Conservation (phyloP, 2,113 vertebrate genomes). For the Pantherophis guttatus region DNA sequence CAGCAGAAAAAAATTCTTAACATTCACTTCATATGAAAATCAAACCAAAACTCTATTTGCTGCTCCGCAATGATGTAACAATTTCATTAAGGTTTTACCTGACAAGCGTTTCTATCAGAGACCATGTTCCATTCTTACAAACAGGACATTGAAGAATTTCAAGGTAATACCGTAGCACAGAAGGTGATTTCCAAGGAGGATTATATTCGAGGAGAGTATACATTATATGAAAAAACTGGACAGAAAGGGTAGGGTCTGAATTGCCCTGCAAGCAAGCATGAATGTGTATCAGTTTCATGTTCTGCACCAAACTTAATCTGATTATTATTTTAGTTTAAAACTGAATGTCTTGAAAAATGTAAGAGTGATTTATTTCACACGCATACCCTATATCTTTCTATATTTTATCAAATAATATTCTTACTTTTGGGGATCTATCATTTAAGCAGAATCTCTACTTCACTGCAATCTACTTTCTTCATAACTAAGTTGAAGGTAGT, state of each 20-base stretch:
- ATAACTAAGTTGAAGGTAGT: neutral
- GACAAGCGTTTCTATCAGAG: constrained; percentile 80
- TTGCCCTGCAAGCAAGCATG: constrained; percentile 75
- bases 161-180: constrained; percentile 77
- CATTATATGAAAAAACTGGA: constrained; percentile 73
- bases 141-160: constrained; percentile 87
- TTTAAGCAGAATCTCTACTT: neutral
- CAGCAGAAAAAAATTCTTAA: neutral
- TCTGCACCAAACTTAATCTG: neutral
- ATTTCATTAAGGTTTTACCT: constrained; percentile 72
- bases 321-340: neutral
- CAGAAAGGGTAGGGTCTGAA: constrained; percentile 65
- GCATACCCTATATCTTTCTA: neutral
- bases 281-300: neutral
- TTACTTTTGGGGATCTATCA: neutral
- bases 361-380: neutral
- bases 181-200: constrained; percentile 82
- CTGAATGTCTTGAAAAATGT: neutral
- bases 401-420: neutral
- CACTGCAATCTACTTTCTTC: neutral
- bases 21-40: neutral
- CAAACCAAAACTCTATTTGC: neutral
- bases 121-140: constrained; percentile 84
- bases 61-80: neutral
- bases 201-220: constrained; percentile 75